These are phyloP conservation scores for Cheilosia grossa DNA, from an alignment of 2,888 invertebrate species.

Conservation along the genomic window DNA sequence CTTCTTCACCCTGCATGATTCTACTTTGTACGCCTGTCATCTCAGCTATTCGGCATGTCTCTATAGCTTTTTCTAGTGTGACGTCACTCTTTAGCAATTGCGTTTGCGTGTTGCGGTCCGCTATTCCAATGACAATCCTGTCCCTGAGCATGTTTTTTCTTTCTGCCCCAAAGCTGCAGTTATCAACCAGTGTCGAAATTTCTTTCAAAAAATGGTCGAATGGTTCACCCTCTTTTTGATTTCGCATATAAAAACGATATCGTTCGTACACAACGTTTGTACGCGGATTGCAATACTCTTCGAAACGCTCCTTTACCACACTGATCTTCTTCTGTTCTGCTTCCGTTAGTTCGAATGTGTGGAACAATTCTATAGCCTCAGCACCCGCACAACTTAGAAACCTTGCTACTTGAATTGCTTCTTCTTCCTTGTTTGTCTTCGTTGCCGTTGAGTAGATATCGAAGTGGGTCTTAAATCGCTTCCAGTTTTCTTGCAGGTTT, in stretches of 20 bases:
- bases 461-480: slow-evolving; percentile 6
- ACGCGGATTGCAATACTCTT: slow-evolving; percentile 65
- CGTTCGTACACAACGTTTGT: slow-evolving; percentile 74
- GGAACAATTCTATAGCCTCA: slow-evolving; percentile 60
- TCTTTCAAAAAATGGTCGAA: slow-evolving; percentile 77
- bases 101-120: slow-evolving; percentile 72
- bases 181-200: slow-evolving; percentile 74
- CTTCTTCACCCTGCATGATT: background rate
- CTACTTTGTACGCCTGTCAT: background rate
- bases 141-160: slow-evolving; percentile 76
- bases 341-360: slow-evolving; percentile 51
- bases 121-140: slow-evolving; percentile 76
- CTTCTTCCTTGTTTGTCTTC: slow-evolving; percentile 22
- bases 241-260: slow-evolving; percentile 75
- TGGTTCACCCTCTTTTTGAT: slow-evolving; percentile 76
- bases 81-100: slow-evolving; percentile 13
- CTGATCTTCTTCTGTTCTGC: background rate
- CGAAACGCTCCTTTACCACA: slow-evolving; percentile 42
- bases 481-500: slow-evolving; percentile 24
- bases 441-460: slow-evolving; percentile 64
- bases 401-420: slow-evolving; percentile 58
- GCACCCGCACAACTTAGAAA: slow-evolving; percentile 71
- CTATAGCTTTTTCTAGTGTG: slow-evolving; percentile 1
- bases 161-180: slow-evolving; percentile 75
- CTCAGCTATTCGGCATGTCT: slow-evolving; percentile 17